phyloP scores from a whole-genome alignment of 37 sponge, comb jelly and placozoan genomes.

The Theonella swinhoei region DNA sequence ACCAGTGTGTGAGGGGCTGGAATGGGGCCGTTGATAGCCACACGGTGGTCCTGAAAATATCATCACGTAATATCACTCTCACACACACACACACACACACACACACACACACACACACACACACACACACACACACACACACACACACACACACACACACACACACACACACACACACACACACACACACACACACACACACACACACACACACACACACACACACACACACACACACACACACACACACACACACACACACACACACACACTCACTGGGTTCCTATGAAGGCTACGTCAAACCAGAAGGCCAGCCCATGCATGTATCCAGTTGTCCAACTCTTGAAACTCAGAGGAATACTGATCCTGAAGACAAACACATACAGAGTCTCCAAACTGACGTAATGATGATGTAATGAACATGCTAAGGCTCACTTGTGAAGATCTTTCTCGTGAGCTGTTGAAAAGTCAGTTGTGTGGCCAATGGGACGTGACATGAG shows the following conservation, averaged over 20 bases:
- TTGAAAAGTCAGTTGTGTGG: slow-evolving; percentile 83
- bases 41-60: slow-evolving; percentile 61
- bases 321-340: slow-evolving; percentile 67
- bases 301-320: slow-evolving; percentile 99
- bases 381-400: not conserved
- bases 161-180: no score
- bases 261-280: slow-evolving; percentile 84
- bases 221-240: no score
- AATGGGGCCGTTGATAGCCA: slow-evolving; percentile 96
- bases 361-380: slow-evolving; percentile 52
- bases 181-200: no score
- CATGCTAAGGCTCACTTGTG: slow-evolving; percentile 70
- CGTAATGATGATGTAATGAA: not conserved
- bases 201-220: no score
- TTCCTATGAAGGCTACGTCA: slow-evolving; percentile 93
- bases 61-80: no score
- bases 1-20: slow-evolving; percentile 99
- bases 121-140: no score
- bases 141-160: no score
- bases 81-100: slow-evolving; percentile 20
- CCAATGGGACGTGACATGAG: slow-evolving; percentile 83
- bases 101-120: slow-evolving; percentile 28
- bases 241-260: no score
- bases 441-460: slow-evolving; percentile 77
- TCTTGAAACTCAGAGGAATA: slow-evolving; percentile 70